These are phyloP conservation scores for Oreochromis niloticus DNA, from an alignment of 2,113 vertebrate genomes.

Conservation along the genomic window DNA sequence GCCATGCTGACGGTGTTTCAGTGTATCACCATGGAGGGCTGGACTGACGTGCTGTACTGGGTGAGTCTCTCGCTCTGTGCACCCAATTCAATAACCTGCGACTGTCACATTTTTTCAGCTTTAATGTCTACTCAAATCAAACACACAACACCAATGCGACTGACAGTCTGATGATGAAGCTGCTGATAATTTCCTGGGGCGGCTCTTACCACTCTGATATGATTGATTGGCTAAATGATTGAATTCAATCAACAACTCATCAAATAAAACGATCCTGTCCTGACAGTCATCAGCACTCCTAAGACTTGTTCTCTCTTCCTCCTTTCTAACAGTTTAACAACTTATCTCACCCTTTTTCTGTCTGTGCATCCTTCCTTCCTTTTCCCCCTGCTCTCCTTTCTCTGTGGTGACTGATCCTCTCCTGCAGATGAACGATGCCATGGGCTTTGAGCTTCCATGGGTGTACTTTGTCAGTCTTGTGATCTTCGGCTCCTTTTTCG, in stretches of 20 bases:
- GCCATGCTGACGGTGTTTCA: slow-evolving; percentile 99
- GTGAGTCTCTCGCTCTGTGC: slow-evolving; percentile 64
- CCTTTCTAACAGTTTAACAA: not conserved
- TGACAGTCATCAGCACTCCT: not conserved
- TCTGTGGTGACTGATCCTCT: not conserved
- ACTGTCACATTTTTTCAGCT: slow-evolving; percentile 9
- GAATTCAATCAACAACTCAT: not conserved
- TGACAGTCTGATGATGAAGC: slow-evolving; percentile 44
- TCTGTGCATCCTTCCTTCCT: not conserved
- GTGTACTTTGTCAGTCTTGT: slow-evolving; percentile 99
- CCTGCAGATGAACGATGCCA: slow-evolving; percentile 98
- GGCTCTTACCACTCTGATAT: slow-evolving; percentile 10
- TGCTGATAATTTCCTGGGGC: slow-evolving; percentile 40
- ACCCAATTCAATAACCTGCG: not conserved
- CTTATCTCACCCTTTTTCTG: slow-evolving; percentile 1
- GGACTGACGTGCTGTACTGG: slow-evolving; percentile 99
- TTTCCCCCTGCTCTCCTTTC: not conserved
- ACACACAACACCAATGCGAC: slow-evolving; percentile 1
- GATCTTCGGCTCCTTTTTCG: slow-evolving; percentile 99
- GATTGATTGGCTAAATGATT: slow-evolving; percentile 48
- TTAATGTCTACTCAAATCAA: slow-evolving; percentile 23
- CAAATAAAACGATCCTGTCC: not conserved
- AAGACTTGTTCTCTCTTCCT: not conserved
- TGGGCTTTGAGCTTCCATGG: slow-evolving; percentile 99
- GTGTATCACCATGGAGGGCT: slow-evolving; percentile 99